Evolutionary conservation across 2,113 vertebrate species (phyloP).

Genomic region (Fregetta grallaria): DNA sequence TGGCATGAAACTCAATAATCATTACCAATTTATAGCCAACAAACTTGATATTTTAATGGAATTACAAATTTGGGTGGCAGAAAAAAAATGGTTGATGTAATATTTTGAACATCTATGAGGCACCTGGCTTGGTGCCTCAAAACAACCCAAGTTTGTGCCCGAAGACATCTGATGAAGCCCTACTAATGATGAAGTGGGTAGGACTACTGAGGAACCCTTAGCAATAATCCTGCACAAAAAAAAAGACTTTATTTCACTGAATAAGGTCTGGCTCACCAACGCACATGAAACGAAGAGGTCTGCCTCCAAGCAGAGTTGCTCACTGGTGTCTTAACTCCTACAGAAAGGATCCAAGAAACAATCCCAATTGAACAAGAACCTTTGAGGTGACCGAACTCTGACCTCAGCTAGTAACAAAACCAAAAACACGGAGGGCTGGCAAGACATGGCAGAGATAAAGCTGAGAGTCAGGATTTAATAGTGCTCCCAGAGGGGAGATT

Average conservation of each 20-base stretch:
- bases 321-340: background rate
- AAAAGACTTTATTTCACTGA: background rate
- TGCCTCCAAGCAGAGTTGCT: background rate
- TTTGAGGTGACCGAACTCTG: slow-evolving; percentile 34
- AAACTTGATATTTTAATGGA: background rate
- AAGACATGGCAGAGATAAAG: slow-evolving; percentile 34
- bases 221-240: background rate
- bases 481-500: slow-evolving; percentile 51
- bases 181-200: background rate
- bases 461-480: slow-evolving; percentile 27
- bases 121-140: background rate
- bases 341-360: slow-evolving; percentile 30
- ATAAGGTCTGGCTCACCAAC: background rate
- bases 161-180: background rate
- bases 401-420: slow-evolving; percentile 43
- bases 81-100: background rate
- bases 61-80: background rate
- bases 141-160: background rate
- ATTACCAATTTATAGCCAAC: background rate
- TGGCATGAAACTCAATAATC: background rate
- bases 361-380: slow-evolving; percentile 3
- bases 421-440: slow-evolving; percentile 27
- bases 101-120: background rate
- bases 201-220: background rate
- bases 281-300: background rate